Percentiles rank a stretch among this genome's conserved stretches.
phyloP scores from a whole-genome alignment of 1,140 invertebrate species.

The Bombyx mandarina region DNA sequence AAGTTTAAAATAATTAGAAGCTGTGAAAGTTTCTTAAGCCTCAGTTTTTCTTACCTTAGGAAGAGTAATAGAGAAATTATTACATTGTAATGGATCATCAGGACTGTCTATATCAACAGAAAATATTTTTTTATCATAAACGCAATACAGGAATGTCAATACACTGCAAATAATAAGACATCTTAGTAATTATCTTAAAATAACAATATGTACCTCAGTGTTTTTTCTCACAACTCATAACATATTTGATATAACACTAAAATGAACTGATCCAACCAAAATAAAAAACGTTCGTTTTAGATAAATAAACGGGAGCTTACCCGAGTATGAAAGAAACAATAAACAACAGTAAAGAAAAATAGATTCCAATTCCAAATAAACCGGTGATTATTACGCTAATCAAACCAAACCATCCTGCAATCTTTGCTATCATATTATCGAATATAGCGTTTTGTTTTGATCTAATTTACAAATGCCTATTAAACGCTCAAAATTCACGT shows the following conservation, averaged over 20 bases:
- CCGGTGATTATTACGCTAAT: conserved; percentile 52
- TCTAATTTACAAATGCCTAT: too few species aligned
- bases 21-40: background rate
- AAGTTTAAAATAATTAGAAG: background rate
- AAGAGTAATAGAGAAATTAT: conserved; percentile 48
- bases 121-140: conserved; percentile 55
- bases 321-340: conserved; percentile 48
- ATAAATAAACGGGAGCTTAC: conserved; percentile 29
- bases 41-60: conserved; percentile 34
- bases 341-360: conserved; percentile 49
- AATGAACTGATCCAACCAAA: background rate
- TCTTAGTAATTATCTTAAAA: background rate
- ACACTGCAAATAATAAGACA: conserved; percentile 28
- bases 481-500: too few species aligned
- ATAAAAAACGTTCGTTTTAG: background rate
- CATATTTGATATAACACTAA: background rate
- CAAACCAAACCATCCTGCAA: conserved; percentile 43
- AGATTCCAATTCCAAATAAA: conserved; percentile 51
- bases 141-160: conserved; percentile 47
- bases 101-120: conserved; percentile 44
- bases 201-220: background rate
- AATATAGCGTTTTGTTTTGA: too few species aligned
- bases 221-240: background rate
- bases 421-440: too few species aligned
- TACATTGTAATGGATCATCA: conserved; percentile 56